Evolutionary conservation across 2,888 invertebrate species (phyloP).

Genomic region (Euphydryas editha): DNA sequence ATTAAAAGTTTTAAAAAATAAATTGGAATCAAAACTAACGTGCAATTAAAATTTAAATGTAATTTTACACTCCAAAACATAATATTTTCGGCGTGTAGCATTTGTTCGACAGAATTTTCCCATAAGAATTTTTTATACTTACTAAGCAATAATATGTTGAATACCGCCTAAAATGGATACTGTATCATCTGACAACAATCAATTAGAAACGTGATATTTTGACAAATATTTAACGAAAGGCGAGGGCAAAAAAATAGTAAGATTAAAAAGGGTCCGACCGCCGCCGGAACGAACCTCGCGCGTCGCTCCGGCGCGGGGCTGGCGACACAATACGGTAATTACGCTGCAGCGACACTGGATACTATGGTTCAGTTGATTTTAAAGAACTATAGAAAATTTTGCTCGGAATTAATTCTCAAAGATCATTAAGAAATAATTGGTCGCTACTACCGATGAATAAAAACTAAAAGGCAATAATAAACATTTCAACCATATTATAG

Average conservation of each 20-base stretch:
- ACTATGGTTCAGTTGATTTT: not conserved
- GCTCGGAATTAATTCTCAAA: not conserved
- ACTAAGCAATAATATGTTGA: not conserved
- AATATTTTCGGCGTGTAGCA: not conserved
- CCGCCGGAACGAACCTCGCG: not conserved
- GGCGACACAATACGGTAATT: not conserved
- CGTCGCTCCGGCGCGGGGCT: not conserved
- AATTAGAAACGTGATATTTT: constrained; percentile 24
- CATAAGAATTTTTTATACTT: too few relatives aligned
- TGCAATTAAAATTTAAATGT: too few relatives aligned
- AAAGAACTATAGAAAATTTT: not conserved
- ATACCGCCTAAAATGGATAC: not conserved
- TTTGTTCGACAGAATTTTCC: not conserved
- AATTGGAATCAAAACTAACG: too few relatives aligned
- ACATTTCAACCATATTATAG: not conserved
- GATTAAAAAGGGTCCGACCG: constrained; percentile 12
- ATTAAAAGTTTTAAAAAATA: too few relatives aligned
- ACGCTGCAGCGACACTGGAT: not conserved
- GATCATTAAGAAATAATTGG: not conserved
- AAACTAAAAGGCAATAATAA: not conserved
- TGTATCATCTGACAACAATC: constrained; percentile 3
- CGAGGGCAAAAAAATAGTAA: constrained; percentile 11
- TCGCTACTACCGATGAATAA: not conserved
- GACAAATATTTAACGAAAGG: constrained; percentile 13
- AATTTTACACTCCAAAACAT: too few relatives aligned